phyloP scores from a whole-genome alignment of 2,888 invertebrate species.

The Volucella bombylans region DNA sequence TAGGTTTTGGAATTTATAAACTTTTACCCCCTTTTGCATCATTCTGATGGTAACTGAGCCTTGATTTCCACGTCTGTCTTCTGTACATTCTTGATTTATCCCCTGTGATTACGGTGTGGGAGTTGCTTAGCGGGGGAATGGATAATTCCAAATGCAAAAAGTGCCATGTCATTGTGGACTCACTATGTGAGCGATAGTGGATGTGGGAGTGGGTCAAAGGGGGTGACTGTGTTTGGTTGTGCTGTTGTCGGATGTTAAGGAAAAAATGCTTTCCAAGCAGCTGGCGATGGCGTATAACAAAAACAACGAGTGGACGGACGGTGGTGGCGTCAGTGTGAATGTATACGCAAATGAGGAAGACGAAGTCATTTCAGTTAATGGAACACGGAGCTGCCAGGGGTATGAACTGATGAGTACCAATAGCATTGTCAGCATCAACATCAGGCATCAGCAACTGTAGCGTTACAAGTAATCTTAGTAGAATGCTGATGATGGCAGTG shows the following conservation, averaged over 20 bases:
- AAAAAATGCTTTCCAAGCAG: slow-evolving; percentile 56
- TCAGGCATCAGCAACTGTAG: slow-evolving; percentile 59
- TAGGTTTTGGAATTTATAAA: slow-evolving; percentile 56
- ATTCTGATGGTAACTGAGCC: neutral
- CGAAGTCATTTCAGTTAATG: slow-evolving; percentile 71
- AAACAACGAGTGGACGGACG: slow-evolving; percentile 53
- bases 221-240: too few species aligned
- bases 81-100: slow-evolving; percentile 56
- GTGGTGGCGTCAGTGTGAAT: slow-evolving; percentile 51
- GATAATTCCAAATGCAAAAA: slow-evolving; percentile 59
- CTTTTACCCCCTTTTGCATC: slow-evolving; percentile 5
- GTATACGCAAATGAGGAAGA: slow-evolving; percentile 65
- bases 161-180: slow-evolving; percentile 45
- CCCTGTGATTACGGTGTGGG: slow-evolving; percentile 19
- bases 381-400: slow-evolving; percentile 46
- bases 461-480: slow-evolving; percentile 45
- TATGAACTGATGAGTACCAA: slow-evolving; percentile 56
- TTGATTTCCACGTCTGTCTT: slow-evolving; percentile 43
- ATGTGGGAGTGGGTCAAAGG: neutral
- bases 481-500: slow-evolving; percentile 45
- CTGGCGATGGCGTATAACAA: slow-evolving; percentile 35
- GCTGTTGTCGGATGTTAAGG: neutral
- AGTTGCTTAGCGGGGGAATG: neutral
- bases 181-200: slow-evolving; percentile 40
- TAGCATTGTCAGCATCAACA: slow-evolving; percentile 37